phyloP scores from a whole-genome alignment of 2,797 vertebrate genomes.

The Antennarius maculatus region DNA sequence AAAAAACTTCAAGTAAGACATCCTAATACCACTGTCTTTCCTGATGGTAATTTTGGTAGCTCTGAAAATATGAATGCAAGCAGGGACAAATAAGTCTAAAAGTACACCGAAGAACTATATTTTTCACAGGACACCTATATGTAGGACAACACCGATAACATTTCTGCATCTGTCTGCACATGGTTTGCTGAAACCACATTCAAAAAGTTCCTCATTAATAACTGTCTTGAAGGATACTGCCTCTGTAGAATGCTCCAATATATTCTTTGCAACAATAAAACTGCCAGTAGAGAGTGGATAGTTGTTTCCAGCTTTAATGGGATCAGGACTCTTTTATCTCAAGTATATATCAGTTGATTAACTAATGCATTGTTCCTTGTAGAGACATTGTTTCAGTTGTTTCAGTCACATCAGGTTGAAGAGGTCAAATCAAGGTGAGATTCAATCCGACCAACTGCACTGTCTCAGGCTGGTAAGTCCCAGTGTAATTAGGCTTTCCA shows the following conservation, averaged over 20 bases:
- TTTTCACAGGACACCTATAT: constrained; percentile 32
- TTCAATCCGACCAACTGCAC: constrained; percentile 73
- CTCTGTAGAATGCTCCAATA: constrained; percentile 41
- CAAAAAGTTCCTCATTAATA: constrained; percentile 63
- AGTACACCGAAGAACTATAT: not conserved
- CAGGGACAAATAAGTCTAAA: not conserved
- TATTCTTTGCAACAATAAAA: constrained; percentile 60
- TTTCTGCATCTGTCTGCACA: constrained; percentile 32
- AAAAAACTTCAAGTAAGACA: not conserved
- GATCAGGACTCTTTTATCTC: constrained; percentile 79
- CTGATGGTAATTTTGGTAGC: not conserved
- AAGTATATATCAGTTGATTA: constrained; percentile 82
- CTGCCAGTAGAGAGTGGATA: constrained; percentile 61
- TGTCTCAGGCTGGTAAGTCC: constrained; percentile 51
- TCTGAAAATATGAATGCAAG: not conserved
- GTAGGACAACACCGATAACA: constrained; percentile 24
- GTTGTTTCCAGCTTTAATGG: constrained; percentile 80
- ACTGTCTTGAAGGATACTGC: constrained; percentile 27
- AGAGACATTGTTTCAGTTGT: constrained; percentile 53
- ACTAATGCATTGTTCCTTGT: constrained; percentile 74
- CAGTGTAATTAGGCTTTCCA: constrained; percentile 75
- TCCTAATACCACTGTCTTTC: not conserved
- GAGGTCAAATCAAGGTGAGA: constrained; percentile 83
- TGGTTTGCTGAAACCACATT: constrained; percentile 58
- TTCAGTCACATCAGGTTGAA: constrained; percentile 62